phyloP scores from a whole-genome alignment of 2,113 vertebrate genomes.

The Struthio camelus region DNA sequence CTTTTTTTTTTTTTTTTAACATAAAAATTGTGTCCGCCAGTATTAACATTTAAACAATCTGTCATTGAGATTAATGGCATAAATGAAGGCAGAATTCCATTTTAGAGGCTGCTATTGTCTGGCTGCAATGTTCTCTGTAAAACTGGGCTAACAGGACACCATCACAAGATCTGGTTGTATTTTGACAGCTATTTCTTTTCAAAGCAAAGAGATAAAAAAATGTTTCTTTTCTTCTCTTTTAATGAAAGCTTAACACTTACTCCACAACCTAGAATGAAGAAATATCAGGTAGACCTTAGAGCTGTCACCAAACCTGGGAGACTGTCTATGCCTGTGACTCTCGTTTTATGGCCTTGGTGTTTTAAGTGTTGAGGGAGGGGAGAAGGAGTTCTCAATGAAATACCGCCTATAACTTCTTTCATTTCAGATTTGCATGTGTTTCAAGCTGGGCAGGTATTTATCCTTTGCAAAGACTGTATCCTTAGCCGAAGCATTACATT shows the following conservation, averaged over 20 bases:
- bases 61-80: background rate
- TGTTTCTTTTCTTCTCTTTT: background rate
- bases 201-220: background rate
- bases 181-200: slow-evolving; percentile 1
- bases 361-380: background rate
- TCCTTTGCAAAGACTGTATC: background rate
- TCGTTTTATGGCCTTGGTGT: background rate
- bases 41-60: background rate
- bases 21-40: background rate
- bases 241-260: background rate
- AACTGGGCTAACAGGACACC: background rate
- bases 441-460: background rate
- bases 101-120: background rate
- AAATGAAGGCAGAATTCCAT: background rate
- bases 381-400: background rate
- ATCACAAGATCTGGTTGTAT: background rate
- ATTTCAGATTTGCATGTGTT: background rate
- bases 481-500: background rate
- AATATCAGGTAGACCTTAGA: background rate
- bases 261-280: background rate
- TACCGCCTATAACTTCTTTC: background rate
- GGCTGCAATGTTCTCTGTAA: background rate
- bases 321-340: background rate
- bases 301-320: background rate
- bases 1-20: background rate